phyloP scores from a whole-genome alignment of 2,797 vertebrate genomes.

The Crenichthys baileyi region DNA sequence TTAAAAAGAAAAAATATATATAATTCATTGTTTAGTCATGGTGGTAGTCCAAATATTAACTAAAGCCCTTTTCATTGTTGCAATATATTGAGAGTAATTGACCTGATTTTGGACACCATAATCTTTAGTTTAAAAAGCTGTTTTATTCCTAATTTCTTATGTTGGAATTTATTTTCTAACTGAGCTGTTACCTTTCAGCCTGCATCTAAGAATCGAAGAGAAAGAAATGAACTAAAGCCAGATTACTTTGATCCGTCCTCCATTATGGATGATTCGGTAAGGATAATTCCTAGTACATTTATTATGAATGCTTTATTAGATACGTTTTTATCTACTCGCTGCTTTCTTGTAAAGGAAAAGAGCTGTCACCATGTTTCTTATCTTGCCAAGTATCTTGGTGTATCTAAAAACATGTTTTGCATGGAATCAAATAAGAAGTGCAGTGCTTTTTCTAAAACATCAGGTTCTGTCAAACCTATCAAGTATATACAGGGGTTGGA shows the following conservation, averaged over 20 bases:
- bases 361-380: not conserved
- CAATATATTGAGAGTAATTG: not conserved
- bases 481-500: too few species aligned
- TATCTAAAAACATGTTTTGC: not conserved
- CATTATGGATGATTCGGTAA: conserved; percentile 98
- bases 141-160: conserved; percentile 4
- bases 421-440: not conserved
- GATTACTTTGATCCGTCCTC: conserved; percentile 98
- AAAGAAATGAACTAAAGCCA: conserved; percentile 94
- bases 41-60: not conserved
- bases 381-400: too few species aligned
- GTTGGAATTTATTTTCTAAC: conserved; percentile 27
- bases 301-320: not conserved
- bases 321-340: not conserved
- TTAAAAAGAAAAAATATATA: not conserved
- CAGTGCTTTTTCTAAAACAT: not conserved
- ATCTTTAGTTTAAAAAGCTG: not conserved
- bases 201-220: conserved; percentile 95
- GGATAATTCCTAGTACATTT: conserved; percentile 40
- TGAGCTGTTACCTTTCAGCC: conserved; percentile 80
- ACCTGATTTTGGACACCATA: not conserved
- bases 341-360: not conserved
- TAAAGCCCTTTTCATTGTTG: not conserved
- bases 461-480: not conserved
- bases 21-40: not conserved